Evolutionary conservation across 2,797 vertebrate genomes (phyloP).

Genomic region (Muscicapa striata): DNA sequence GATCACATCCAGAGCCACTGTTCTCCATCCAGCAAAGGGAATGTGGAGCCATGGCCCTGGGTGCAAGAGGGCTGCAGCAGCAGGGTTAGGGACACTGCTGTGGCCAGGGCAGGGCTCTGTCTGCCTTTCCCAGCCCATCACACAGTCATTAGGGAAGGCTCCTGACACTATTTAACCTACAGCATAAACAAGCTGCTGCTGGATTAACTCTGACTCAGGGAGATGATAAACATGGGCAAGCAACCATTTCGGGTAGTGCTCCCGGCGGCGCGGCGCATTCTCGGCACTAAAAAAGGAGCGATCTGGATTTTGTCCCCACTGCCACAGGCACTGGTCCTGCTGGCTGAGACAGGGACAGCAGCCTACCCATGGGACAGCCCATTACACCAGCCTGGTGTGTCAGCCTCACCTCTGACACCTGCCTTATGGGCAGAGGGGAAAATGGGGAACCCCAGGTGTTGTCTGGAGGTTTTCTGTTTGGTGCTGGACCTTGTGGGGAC

Average conservation of each 20-base stretch:
- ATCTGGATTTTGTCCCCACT: slow-evolving; percentile 15
- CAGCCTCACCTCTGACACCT: fast-evolving
- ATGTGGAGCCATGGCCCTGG: fast-evolving
- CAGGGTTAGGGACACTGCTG: background rate
- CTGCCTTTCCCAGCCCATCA: background rate
- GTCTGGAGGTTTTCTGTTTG: background rate
- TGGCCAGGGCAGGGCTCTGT: background rate
- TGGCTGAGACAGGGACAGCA: background rate
- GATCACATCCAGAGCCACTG: fast-evolving
- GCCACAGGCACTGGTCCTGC: fast-evolving
- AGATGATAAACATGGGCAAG: slow-evolving; percentile 30
- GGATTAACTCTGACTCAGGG: slow-evolving; percentile 25
- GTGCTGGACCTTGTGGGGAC: background rate
- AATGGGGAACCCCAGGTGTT: background rate
- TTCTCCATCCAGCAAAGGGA: background rate
- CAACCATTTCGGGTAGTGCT: background rate
- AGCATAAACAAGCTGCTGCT: slow-evolving; percentile 22
- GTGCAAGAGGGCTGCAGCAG: background rate
- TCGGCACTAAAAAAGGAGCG: slow-evolving; percentile 46
- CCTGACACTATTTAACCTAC: slow-evolving; percentile 33
- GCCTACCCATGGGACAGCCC: fast-evolving
- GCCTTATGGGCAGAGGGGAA: background rate
- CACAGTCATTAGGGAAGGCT: background rate
- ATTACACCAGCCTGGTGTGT: background rate
- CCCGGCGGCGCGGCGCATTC: background rate